phyloP scores from a whole-genome alignment of 2,888 invertebrate species.

The Parasteatoda lunata region DNA sequence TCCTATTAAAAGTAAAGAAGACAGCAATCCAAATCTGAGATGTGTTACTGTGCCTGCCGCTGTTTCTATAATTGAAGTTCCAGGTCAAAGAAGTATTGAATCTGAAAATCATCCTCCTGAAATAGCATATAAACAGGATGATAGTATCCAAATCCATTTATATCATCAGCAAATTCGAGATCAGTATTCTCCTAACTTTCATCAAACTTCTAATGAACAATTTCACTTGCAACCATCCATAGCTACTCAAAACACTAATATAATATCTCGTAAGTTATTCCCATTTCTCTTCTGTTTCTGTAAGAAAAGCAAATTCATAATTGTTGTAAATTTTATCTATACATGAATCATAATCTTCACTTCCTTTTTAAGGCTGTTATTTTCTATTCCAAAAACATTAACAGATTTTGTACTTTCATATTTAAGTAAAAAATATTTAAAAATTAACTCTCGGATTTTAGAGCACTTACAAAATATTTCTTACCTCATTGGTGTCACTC shows the following conservation, averaged over 20 bases:
- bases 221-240: slow-evolving; percentile 37
- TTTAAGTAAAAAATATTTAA: too few relatives aligned
- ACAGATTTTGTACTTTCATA: too few relatives aligned
- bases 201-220: slow-evolving; percentile 19
- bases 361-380: too few relatives aligned
- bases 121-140: slow-evolving; percentile 69
- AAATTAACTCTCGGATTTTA: too few relatives aligned
- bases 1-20: slow-evolving; percentile 49
- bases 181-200: slow-evolving; percentile 60
- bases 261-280: slow-evolving; percentile 26
- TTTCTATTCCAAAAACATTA: too few relatives aligned
- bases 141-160: slow-evolving; percentile 69
- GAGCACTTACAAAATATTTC: too few relatives aligned
- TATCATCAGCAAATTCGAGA: slow-evolving; percentile 70
- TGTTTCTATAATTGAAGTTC: slow-evolving; percentile 61
- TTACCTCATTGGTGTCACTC: too few relatives aligned
- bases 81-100: slow-evolving; percentile 38
- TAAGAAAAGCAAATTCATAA: neutral
- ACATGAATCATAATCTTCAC: too few relatives aligned
- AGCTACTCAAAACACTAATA: slow-evolving; percentile 12
- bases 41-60: slow-evolving; percentile 51
- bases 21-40: slow-evolving; percentile 15
- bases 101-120: slow-evolving; percentile 40
- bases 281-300: neutral
- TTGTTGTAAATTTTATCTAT: too few relatives aligned